A percentile compares a stretch with the other conserved stretches of the same genome.
Evolutionary conservation across 64 coral and sea anemone species (phyloP).

Genomic region (Porites lutea): DNA sequence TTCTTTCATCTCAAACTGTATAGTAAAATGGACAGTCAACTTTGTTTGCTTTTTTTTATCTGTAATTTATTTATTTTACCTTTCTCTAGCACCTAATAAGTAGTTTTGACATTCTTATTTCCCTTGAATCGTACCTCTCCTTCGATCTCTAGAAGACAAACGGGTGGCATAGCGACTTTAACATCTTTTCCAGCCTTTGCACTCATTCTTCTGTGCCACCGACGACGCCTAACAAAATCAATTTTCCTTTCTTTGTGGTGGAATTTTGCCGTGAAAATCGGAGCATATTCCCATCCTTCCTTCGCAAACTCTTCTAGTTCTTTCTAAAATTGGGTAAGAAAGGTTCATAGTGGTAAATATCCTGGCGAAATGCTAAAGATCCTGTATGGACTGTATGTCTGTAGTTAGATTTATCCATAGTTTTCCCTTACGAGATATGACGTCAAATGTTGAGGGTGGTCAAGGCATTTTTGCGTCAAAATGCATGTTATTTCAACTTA

Average conservation of each 20-base stretch:
- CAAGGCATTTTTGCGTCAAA: too few relatives aligned
- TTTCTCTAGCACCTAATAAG: too few relatives aligned
- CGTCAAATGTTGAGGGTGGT: too few relatives aligned
- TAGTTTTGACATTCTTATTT: too few relatives aligned
- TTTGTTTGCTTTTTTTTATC: too few relatives aligned
- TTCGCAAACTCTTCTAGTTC: constrained; percentile 69
- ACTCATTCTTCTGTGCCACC: constrained; percentile 79
- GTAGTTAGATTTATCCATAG: too few relatives aligned
- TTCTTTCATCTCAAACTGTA: too few relatives aligned
- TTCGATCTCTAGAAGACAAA: constrained; percentile 32
- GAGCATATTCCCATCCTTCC: constrained; percentile 93
- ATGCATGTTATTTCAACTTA: too few relatives aligned
- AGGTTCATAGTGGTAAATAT: neutral
- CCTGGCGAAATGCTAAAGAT: too few relatives aligned
- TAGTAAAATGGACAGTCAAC: too few relatives aligned
- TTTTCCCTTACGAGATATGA: too few relatives aligned
- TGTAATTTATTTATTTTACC: too few relatives aligned
- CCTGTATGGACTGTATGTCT: neutral
- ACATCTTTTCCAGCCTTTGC: constrained; percentile 34
- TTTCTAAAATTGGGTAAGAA: neutral
- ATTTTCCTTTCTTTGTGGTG: constrained; percentile 87
- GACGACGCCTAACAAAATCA: constrained; percentile 88
- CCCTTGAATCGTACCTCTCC: constrained; percentile 3
- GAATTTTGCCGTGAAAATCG: constrained; percentile 76
- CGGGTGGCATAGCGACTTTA: constrained; percentile 32